Evolutionary conservation across 1,140 invertebrate genomes (phyloP), one percentile per base, ranked within the genome.

Genomic region (Acromyrmex echinatior): DNA sequence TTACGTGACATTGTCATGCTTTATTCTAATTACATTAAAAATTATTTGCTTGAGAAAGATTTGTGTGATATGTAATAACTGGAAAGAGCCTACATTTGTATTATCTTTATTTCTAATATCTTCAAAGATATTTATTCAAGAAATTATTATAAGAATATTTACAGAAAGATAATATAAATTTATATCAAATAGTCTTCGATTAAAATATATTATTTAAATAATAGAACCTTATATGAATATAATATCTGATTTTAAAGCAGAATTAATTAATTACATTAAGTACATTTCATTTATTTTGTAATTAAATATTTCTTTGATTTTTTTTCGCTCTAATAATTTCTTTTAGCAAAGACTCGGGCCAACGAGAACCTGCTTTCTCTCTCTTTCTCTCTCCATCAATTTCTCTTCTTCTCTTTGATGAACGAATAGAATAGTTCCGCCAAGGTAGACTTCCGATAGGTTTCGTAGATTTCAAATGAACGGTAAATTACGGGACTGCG

Each of bases 401-500:
- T 6, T 66, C 10, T 51, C 25, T 65, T 3, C 28, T 18, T 51
- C 10, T 51, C 10, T 49, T 3, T 60, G 5, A 21, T 60, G 16
- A 62, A 76, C 70, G 53, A n/a, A 51, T 84, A 84, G 39, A 76
- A 56, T n/a, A 84, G 70, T 84, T 62, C 80, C 56, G 70, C 62
- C 80, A 51, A 62, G 39, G 56, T 84, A 84, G 70, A 76, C 18
- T 25, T 62, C 56, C n/a, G 56, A 39, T 49, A 39, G 35, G 79
- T 82, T 66, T 82, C 70, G 28, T 49, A 74, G 60, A 45, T 88
- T 88, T 90, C 60, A n/a, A 77, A 16, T 66, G 49, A 62, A 58
- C 66, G 45, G 80, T 87, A 78, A 89, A 89, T 81, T 86, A 87
- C 87, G 71, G 77, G 84, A 88, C 81, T 77, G 74, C 63, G 65